Percentiles rank a stretch among this genome's conserved stretches.
These are phyloP conservation scores for Dicyrtomina minuta DNA, from an alignment of 2,888 invertebrate genomes.

Conservation along the genomic window DNA sequence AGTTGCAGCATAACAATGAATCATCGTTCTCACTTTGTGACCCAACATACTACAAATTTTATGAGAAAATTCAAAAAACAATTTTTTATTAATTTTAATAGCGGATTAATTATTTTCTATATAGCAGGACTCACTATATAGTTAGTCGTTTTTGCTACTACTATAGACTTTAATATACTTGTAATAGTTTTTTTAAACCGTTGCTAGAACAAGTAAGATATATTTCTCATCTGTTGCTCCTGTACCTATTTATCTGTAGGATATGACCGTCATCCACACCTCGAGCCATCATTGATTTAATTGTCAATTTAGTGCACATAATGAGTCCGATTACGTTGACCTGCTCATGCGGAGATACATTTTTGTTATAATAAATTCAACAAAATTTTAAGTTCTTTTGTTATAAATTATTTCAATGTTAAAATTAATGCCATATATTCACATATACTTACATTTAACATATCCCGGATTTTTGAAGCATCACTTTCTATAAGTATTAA, in stretches of 20 bases:
- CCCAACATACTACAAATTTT: slow-evolving; percentile 57
- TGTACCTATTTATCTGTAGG: slow-evolving; percentile 27
- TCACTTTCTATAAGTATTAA: slow-evolving; percentile 15
- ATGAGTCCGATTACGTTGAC: slow-evolving; percentile 23
- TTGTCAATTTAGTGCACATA: slow-evolving; percentile 13
- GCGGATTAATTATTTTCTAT: background rate
- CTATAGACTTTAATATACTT: background rate
- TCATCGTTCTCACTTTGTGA: slow-evolving; percentile 54
- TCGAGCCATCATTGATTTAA: slow-evolving; percentile 18
- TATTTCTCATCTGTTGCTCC: no score
- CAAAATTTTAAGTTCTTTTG: no score
- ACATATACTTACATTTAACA: slow-evolving; percentile 24
- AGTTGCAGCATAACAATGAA: slow-evolving; percentile 61
- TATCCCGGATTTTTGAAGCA: slow-evolving; percentile 17
- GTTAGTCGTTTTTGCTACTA: background rate
- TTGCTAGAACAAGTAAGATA: no score
- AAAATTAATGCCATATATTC: no score
- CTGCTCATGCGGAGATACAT: no score
- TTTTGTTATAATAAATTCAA: no score
- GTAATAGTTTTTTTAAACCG: background rate
- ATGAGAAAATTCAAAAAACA: no score
- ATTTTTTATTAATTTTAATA: background rate
- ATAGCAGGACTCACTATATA: no score
- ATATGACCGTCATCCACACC: slow-evolving; percentile 28
- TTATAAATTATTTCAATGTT: no score